phyloP scores from a whole-genome alignment of 2,113 vertebrate species.

The Geococcyx californianus region DNA sequence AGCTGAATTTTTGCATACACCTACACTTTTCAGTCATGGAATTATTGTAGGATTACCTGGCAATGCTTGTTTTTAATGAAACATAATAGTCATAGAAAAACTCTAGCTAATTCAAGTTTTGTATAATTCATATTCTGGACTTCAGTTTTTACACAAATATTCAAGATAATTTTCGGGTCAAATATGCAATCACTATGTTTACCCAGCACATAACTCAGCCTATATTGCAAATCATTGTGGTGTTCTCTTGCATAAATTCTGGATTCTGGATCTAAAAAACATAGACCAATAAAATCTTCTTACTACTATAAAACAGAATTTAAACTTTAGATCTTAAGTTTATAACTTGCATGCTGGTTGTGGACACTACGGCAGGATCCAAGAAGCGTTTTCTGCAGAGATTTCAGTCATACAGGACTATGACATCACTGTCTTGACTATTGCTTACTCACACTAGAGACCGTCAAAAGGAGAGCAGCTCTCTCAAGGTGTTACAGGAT shows the following conservation, averaged over 20 bases:
- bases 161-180: not conserved
- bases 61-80: not conserved
- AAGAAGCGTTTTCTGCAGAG: not conserved
- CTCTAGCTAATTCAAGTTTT: not conserved
- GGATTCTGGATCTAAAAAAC: not conserved
- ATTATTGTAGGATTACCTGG: not conserved
- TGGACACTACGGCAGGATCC: not conserved
- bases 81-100: not conserved
- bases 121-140: not conserved
- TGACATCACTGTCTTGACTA: not conserved
- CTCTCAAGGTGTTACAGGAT: not conserved
- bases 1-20: not conserved
- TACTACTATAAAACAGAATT: not conserved
- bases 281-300: not conserved
- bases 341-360: not conserved
- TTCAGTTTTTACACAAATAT: fast-evolving
- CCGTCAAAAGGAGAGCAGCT: not conserved
- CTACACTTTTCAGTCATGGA: not conserved
- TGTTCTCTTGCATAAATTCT: not conserved
- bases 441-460: not conserved
- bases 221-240: not conserved
- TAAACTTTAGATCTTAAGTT: not conserved
- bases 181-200: not conserved
- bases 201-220: not conserved
- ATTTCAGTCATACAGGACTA: not conserved